Evolutionary conservation across 1,140 invertebrate genomes (phyloP), one percentile per base, ranked within the genome.

Genomic region (Solenopsis fugax): DNA sequence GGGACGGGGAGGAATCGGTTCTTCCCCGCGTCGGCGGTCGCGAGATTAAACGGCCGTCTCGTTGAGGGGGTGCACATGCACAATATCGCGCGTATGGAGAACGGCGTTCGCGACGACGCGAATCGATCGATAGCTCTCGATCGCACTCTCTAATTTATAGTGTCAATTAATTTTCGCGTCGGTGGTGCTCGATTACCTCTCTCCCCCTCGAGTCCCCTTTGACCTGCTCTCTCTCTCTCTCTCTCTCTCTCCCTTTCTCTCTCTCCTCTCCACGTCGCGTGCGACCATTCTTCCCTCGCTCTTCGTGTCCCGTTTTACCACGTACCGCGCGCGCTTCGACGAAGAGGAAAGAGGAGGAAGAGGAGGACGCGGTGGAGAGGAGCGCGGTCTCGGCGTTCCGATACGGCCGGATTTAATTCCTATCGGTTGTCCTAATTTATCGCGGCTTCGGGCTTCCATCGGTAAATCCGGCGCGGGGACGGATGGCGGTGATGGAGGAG

Each of bases 141-240:
- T 94, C 93, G 94, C 93, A 92, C 93, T 92, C 93, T 93, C 93
- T 95, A 94, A 95, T 95, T 95, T 95, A 95, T 95, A 94, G 94
- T 94, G 93, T 94, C 93, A 95, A 94, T 95, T 95, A 94, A 95
- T 95, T 95, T 93, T 76, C 80, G 69, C 80, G 80, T 45, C 80
- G 80, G 69, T 75, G 69, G 80, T 84, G 54, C 58, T 84, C 80
- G 80, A 84, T 84, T 84, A 84, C 67, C 65, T 45, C 65, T 58
- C 21, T 12, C 18, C 52, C 71, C 54, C 24, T 21, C 62, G 52
- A 24, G 13, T 76, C 78, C 78, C 85, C 58, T 87, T 48, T 54
- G 48, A 78, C 21, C 45, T 24, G 45, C 75, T 58, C 58, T 64
- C 75, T 69, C 37, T 58, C 72, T n/a, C 12, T 58, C 72, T 52